Evolutionary conservation across 2,113 vertebrate genomes (phyloP).

Genomic region (Rhodinocichla rosea): DNA sequence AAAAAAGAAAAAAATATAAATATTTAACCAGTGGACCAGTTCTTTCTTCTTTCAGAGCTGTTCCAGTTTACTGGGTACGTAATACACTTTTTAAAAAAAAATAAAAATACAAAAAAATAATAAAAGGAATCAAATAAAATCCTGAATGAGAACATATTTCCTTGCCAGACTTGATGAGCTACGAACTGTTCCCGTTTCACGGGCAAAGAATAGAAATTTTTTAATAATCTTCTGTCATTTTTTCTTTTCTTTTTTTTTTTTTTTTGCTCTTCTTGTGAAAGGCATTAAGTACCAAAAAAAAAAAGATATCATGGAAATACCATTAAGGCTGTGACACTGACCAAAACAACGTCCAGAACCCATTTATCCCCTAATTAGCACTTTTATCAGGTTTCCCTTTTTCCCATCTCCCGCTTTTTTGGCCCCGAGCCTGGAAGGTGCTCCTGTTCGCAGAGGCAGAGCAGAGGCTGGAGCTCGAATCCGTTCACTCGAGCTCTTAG

Average conservation of each 20-base stretch:
- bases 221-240: not conserved
- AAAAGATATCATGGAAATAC: conserved; percentile 13
- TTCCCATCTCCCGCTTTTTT: not conserved
- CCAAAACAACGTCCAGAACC: conserved; percentile 21
- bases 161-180: conserved; percentile 39
- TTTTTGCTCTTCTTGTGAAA: not conserved
- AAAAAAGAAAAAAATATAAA: not conserved
- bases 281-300: conserved; percentile 10
- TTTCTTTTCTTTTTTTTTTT: not conserved
- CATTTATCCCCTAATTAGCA: conserved; percentile 3
- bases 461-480: not conserved
- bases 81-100: not conserved
- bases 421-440: not conserved
- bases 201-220: conserved; percentile 22
- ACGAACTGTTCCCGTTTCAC: conserved; percentile 22
- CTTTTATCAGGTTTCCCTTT: conserved; percentile 18
- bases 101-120: not conserved
- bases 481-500: not conserved
- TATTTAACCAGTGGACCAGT: conserved; percentile 34
- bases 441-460: not conserved
- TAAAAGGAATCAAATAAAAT: not conserved
- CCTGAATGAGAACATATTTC: conserved; percentile 22
- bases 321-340: conserved; percentile 54
- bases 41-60: conserved; percentile 41
- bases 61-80: conserved; percentile 32